Evolutionary conservation across 2,113 vertebrate genomes (phyloP), one percentile per base, ranked within the genome.

Genomic region (Poicephalus gulielmi): DNA sequence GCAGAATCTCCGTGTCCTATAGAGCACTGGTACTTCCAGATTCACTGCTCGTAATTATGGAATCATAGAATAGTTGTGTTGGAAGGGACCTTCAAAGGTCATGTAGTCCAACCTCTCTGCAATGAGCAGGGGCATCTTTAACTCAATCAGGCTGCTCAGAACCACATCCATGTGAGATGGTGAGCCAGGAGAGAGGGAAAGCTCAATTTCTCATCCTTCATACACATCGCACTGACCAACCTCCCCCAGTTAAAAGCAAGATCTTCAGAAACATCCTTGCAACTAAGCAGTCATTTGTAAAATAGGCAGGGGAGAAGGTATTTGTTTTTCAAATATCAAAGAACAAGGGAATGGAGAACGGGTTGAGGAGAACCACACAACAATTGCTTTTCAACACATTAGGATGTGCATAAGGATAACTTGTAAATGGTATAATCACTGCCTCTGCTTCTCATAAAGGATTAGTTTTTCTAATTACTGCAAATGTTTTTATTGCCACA

Each of bases 401-500:
- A 94, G 64, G 88, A 94, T 92, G 64, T 43, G 4, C 79, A 31
- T 22, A 88, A 92, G 68, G 86, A 95, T 79, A 90, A 83, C 53
- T 37, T 86, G 18, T 70, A 96, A 92, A 79, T 83, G 83, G 64
- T 63, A 83, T 83, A 94, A 96, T 94, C 88, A 83, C 82, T 88
- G 92, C 86, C 57, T 95, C 79, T 81, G 76, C 76, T 93, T 94
- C 95, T 81, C 68, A 93, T 91, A 92, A 94, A 93, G 85, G 68
- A 95, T 81, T 88, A 55, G 55, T 83, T 96, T 94, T 93, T 71
- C 77, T 93, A 96, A 95, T 93, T 95, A 94, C 82, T 59, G 76
- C 82, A 95, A 96, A 97, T 90, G 88, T 90, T 95, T 96, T 78
- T 83, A 86, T 91, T 94, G 95, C 90, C 95, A 90, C 68, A 86